A percentile compares a stretch with the other conserved stretches of the same genome.
Evolutionary conservation across 2,888 invertebrate species (phyloP).

Genomic region (Acanthosepion lycidas): DNA sequence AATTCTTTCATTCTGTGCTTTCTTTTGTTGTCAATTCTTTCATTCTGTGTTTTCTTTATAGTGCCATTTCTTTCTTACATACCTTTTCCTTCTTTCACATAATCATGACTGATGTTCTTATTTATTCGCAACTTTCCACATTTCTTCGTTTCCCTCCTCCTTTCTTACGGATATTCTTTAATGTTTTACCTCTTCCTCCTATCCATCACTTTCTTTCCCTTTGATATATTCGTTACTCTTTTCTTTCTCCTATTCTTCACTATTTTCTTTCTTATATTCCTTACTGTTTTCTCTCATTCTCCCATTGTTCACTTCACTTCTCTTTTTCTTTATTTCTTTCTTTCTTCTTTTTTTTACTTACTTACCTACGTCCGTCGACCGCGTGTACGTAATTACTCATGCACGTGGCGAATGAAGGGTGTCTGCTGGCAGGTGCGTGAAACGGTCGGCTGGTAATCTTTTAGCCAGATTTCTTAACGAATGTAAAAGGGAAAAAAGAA

Average conservation of each 20-base stretch:
- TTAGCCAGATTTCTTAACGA: background rate
- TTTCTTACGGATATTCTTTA: background rate
- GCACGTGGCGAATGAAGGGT: conserved; percentile 24
- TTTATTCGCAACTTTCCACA: background rate
- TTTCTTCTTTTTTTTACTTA: background rate
- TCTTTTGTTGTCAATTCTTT: background rate
- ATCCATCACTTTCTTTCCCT: too few species aligned
- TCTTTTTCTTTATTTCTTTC: background rate
- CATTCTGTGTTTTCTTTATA: too few species aligned
- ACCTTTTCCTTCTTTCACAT: too few species aligned
- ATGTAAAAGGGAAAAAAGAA: background rate
- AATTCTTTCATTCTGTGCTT: background rate
- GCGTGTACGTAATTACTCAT: background rate
- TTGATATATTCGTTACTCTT: background rate
- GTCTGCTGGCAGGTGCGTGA: conserved; percentile 23
- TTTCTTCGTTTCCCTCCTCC: background rate
- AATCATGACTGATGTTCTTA: background rate
- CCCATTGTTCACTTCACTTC: background rate
- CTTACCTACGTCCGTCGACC: background rate
- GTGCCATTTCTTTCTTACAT: too few species aligned
- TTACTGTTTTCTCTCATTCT: background rate
- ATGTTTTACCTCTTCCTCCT: background rate
- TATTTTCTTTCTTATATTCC: background rate
- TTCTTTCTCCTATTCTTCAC: background rate
- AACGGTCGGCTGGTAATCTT: background rate